Base-by-base conservation (phyloP, 92 coral and sea anemone genomes). In the Parazoanthus swiftii region DNA sequence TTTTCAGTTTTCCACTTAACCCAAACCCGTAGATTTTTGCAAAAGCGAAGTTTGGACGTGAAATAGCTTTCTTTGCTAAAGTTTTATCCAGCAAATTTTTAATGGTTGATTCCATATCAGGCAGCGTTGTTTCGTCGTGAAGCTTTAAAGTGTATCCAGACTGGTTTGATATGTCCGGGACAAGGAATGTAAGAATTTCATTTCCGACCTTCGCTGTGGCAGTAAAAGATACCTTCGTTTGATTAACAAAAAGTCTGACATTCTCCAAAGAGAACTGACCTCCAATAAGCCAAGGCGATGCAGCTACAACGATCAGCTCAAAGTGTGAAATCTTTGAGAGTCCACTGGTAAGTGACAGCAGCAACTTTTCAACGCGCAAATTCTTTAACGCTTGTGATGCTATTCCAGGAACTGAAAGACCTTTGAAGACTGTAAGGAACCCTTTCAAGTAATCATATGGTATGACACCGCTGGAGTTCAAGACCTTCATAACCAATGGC, bases 11-110 rank as follows among this genome's bases (percentile, higher is more conserved):
- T 42, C 79, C 92, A 37, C 66, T 85, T 39, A 88, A 18, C 25
- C 54, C 86, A n/a, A 91, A 90, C 8, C 66, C 74, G 43, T 58
- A 85, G 21, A 90, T 58, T 10, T 90, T 90, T 16, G 84, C 86
- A 71, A 80, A 85, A 43, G 51, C 76, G 73, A 90, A 90, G n/a
- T 85, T 72, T 1, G 92, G 92, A 9, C 81, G 35, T 66, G 91
- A 81, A 78, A 90, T 36, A 15, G 44, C 14, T 44, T 88, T 54
- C 36, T 20, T 79, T 7, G 82, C 79, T 20, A 90, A 50, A 13
- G 86, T 79, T 79, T 44, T 36, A 21, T 85, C 51, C 58, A 90
- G 54, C 63, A 90, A 65, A 37, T 79, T 3, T 26, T 73, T 68
- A 26, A 79, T 23, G 3, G 76, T 37, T 14, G 48, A 46, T 80